Base-by-base conservation (phyloP, 2,113 vertebrate species). In the Centropristis striata region DNA sequence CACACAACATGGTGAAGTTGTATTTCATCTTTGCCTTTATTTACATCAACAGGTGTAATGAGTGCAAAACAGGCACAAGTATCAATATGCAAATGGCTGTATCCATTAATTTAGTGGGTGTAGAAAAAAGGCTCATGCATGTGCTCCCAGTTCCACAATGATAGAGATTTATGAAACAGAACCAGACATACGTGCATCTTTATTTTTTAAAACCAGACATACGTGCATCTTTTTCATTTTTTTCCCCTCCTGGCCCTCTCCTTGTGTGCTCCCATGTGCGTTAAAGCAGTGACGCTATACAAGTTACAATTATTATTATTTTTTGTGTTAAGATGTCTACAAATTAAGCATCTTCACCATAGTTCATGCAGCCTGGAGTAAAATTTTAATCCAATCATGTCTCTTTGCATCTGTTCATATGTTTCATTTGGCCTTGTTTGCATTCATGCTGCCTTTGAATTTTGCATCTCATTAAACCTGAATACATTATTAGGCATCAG, bases 381-480 rank as follows among this genome's bases (percentile, higher is more conserved):
- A 76, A 15, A 23, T 66, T 42, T 20, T 16, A n/a, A 57, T 58
- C 14, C 1, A 2, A 8, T 71, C 21, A 39, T 15, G 55, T 58
- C 16, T 21, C 21, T 25, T 50, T 9, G 11, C 53, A 58, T 67
- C 16, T 50, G 32, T 67, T 49, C 57, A 54, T 57, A 32, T 72
- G 9, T 44, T 64, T 68, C 4, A 28, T 61, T 15, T 74, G 8
- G 69, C 50, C 49, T 25, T 44, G 20, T 14, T 42, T 42, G 27
- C 15, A 25, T 51, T 42, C 8, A 25, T 23, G 4, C 41, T 27
- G 65, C 37, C 54, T 41, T 54, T 55, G 28, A 68, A 68, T 70
- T 57, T 39, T 73, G n/a, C 39, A 37, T 70, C 32, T 61, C n/a
- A 75, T 72, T 79, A 65, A 37, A 54, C 37, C 23, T 63, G 39